A percentile compares a stretch with the other conserved stretches of the same genome.
Conservation (phyloP, 2,797 vertebrate genomes). For the Hozukius guyotensis region DNA sequence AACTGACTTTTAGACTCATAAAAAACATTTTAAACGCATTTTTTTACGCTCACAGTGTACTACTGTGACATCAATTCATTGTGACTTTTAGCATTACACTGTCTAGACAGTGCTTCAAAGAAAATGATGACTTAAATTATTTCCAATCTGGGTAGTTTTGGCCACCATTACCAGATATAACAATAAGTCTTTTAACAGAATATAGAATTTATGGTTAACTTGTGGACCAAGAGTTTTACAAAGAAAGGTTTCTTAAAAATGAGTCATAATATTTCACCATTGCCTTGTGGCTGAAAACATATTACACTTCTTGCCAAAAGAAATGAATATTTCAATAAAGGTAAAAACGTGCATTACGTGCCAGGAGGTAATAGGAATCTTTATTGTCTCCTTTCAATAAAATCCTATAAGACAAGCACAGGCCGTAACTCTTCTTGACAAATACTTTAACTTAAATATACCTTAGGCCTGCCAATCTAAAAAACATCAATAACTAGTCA, state of each 20-base stretch:
- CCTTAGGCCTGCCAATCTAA: slow-evolving; percentile 51
- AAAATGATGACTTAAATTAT: neutral
- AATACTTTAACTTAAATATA: slow-evolving; percentile 40
- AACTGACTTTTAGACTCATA: neutral
- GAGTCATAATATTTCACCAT: neutral
- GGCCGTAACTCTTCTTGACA: slow-evolving; percentile 31
- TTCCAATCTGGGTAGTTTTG: neutral
- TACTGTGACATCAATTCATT: neutral
- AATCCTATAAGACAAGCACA: slow-evolving; percentile 27
- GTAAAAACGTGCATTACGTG: neutral
- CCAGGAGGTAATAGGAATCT: neutral
- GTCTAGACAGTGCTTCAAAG: neutral
- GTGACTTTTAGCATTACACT: neutral
- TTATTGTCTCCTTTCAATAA: slow-evolving; percentile 16
- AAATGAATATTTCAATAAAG: slow-evolving; percentile 1
- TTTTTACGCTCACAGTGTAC: neutral
- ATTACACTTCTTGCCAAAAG: neutral
- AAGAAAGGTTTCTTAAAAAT: neutral
- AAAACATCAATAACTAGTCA: slow-evolving; percentile 35
- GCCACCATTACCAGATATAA: neutral
- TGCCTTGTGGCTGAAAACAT: neutral
- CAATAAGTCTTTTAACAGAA: neutral
- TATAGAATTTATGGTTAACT: neutral
- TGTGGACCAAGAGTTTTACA: neutral
- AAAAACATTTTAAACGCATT: neutral